Percentiles rank a stretch among this genome's conserved stretches.
These are phyloP conservation scores for Cyanoramphus novaezelandiae DNA, from an alignment of 2,113 vertebrate genomes.

Conservation along the genomic window DNA sequence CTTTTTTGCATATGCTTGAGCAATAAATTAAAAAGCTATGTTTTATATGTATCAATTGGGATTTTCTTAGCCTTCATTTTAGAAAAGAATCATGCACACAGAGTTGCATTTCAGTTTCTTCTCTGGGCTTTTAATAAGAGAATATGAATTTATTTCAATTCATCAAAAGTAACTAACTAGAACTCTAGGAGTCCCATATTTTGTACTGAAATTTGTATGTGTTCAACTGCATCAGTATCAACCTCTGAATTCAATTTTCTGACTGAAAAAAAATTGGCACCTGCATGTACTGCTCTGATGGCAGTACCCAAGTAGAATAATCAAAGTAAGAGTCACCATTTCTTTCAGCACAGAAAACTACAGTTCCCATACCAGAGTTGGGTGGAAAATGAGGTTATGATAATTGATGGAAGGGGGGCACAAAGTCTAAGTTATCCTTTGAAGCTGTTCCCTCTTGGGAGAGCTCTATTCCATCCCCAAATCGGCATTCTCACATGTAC, in stretches of 20 bases:
- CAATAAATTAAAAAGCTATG: slow-evolving; percentile 57
- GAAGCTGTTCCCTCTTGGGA: background rate
- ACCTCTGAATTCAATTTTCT: background rate
- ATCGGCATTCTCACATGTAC: background rate
- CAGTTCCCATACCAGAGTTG: background rate
- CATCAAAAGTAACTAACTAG: slow-evolving; percentile 45
- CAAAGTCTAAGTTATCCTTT: background rate
- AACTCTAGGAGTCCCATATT: background rate
- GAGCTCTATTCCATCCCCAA: background rate
- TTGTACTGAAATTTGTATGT: slow-evolving; percentile 35
- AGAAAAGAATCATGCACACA: slow-evolving; percentile 30
- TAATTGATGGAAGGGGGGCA: background rate
- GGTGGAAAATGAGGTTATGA: background rate
- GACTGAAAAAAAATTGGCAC: background rate
- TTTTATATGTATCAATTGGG: slow-evolving; percentile 34
- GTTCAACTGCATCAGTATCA: slow-evolving; percentile 20
- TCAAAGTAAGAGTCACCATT: background rate
- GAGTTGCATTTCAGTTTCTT: slow-evolving; percentile 28
- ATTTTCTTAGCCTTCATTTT: slow-evolving; percentile 53
- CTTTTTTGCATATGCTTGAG: slow-evolving; percentile 56
- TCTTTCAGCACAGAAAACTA: background rate
- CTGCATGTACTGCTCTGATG: background rate
- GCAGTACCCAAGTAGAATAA: background rate
- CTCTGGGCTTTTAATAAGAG: slow-evolving; percentile 40
- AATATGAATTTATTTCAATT: slow-evolving; percentile 59